Evolutionary conservation across 2,113 vertebrate genomes (phyloP).

Genomic region (Sula dactylatra): DNA sequence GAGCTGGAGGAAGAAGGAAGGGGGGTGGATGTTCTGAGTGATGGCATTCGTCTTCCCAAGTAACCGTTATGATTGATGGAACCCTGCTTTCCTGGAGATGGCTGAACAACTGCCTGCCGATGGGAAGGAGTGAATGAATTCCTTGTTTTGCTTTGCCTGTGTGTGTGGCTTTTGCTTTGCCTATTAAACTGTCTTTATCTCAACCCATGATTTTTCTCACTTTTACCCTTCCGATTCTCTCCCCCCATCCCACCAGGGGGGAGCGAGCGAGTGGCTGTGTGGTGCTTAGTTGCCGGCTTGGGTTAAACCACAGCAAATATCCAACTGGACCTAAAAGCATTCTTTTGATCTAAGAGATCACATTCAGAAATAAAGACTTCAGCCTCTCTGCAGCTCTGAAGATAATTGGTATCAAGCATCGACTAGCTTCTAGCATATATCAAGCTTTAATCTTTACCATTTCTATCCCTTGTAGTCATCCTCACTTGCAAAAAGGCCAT

Average conservation of each 20-base stretch:
- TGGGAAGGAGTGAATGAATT: not conserved
- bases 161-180: not conserved
- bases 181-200: not conserved
- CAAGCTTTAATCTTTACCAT: too few relatives aligned
- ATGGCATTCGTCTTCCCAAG: not conserved
- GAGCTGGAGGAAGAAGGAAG: not conserved
- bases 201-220: too few relatives aligned
- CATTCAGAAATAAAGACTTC: not conserved
- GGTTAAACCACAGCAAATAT: not conserved
- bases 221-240: too few relatives aligned
- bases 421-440: not conserved
- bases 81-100: not conserved
- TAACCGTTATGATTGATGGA: not conserved
- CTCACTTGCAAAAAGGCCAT: too few relatives aligned
- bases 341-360: too few relatives aligned
- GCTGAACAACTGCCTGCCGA: not conserved
- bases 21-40: accelerated
- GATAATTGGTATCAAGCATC: not conserved
- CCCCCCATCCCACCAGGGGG: too few relatives aligned
- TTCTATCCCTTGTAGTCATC: too few relatives aligned
- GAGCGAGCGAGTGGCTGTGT: not conserved
- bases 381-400: not conserved
- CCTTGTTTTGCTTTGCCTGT: not conserved
- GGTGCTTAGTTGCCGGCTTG: not conserved
- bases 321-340: too few relatives aligned